These are phyloP conservation scores for Calycopis cecrops DNA, from an alignment of 1,140 invertebrate genomes.

Conservation along the genomic window DNA sequence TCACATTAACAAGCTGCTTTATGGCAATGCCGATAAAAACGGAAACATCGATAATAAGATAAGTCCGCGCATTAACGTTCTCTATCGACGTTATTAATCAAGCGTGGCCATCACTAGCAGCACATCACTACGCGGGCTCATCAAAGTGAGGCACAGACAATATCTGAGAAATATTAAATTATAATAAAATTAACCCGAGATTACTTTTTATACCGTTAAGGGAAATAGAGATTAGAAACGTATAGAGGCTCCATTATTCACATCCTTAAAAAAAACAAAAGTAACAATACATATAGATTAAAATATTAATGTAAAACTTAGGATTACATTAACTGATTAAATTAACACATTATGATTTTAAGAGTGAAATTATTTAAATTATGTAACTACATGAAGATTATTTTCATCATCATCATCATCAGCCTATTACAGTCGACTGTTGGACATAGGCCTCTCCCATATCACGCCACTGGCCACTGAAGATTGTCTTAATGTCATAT, in stretches of 20 bases:
- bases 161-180: constrained; percentile 72
- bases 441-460: no score
- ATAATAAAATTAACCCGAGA: constrained; percentile 68
- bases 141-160: constrained; percentile 63
- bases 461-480: no score
- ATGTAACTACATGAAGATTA: no score
- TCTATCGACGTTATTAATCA: constrained; percentile 23
- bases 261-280: no score
- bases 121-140: constrained; percentile 40
- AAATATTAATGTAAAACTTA: no score
- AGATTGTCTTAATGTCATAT: no score
- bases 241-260: constrained; percentile 30
- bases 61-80: neutral
- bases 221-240: constrained; percentile 29
- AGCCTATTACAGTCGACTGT: no score
- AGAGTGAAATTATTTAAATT: no score
- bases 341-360: neutral
- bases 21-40: constrained; percentile 2
- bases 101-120: constrained; percentile 36
- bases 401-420: no score
- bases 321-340: neutral
- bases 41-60: constrained; percentile 1
- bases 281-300: no score
- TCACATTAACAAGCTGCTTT: no score
- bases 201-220: constrained; percentile 59